These are phyloP conservation scores for Polyodon spathula DNA, from an alignment of 2,113 vertebrate genomes.

Conservation along the genomic window DNA sequence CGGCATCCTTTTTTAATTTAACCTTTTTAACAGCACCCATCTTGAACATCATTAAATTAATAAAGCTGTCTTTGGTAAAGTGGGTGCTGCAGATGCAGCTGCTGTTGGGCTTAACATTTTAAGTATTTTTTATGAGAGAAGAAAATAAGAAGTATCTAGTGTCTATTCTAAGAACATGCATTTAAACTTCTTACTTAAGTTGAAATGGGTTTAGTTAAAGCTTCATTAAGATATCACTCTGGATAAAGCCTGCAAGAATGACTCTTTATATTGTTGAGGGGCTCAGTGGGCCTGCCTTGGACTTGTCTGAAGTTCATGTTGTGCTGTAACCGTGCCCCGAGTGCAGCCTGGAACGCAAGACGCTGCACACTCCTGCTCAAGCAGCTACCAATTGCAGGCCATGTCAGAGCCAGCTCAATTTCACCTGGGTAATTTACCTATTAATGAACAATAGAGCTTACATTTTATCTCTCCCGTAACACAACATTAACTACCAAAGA, in stretches of 20 bases:
- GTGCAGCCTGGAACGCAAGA: constrained; percentile 67
- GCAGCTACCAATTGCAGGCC: constrained; percentile 51
- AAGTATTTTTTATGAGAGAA: no score
- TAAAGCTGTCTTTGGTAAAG: no score
- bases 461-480: constrained; percentile 86
- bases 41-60: no score
- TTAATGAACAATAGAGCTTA: constrained; percentile 75
- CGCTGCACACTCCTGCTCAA: constrained; percentile 43
- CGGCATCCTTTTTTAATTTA: no score
- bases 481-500: constrained; percentile 95
- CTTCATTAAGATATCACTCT: constrained; percentile 65
- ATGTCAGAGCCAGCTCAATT: constrained; percentile 68
- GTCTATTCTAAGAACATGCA: constrained; percentile 33
- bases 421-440: constrained; percentile 75
- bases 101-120: no score
- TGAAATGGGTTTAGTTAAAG: constrained; percentile 54
- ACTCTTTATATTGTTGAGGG: constrained; percentile 69
- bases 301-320: constrained; percentile 86
- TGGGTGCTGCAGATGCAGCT: no score
- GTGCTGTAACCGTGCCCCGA: constrained; percentile 58
- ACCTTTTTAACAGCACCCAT: no score
- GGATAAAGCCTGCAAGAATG: constrained; percentile 77
- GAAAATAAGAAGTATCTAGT: no score
- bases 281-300: constrained; percentile 69
- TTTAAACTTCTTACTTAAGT: constrained; percentile 49